Percentiles rank a stretch among this genome's conserved stretches.
phyloP scores from a whole-genome alignment of 2,888 invertebrate species.

The Epicampocera succincta region DNA sequence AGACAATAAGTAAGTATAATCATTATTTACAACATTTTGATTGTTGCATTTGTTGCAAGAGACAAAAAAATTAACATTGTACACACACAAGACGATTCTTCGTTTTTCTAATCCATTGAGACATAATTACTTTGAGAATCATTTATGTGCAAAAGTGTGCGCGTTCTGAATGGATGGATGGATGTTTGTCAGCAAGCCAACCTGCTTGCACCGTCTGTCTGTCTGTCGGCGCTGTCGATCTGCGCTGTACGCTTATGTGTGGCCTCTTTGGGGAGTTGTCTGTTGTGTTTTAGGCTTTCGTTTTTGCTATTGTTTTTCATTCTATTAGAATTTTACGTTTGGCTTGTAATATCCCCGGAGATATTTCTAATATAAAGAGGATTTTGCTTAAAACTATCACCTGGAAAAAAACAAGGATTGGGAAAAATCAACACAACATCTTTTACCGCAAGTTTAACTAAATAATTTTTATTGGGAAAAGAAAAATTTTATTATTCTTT shows the following conservation, averaged over 20 bases:
- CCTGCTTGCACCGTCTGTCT: background rate
- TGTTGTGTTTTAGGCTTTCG: conserved; percentile 27
- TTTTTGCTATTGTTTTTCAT: conserved; percentile 20
- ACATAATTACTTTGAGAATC: conserved; percentile 61
- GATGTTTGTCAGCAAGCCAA: background rate
- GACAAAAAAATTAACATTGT: conserved; percentile 1
- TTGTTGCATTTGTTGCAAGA: conserved; percentile 39
- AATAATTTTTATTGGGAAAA: too few species aligned
- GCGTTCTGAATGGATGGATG: conserved; percentile 19
- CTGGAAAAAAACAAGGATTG: background rate
- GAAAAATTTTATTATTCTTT: too few species aligned
- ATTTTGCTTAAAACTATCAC: background rate
- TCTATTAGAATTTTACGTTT: conserved; percentile 52
- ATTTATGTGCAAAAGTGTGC: conserved; percentile 50
- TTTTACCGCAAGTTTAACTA: too few species aligned
- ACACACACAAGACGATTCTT: conserved; percentile 16
- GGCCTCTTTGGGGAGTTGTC: conserved; percentile 65
- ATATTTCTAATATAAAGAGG: conserved; percentile 15
- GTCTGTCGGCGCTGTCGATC: conserved; percentile 14
- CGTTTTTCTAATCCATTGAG: conserved; percentile 64
- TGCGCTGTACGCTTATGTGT: conserved; percentile 57
- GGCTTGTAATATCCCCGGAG: conserved; percentile 60
- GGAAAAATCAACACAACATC: too few species aligned
- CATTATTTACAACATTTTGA: conserved; percentile 45
- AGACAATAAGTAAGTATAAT: conserved; percentile 81